Evolutionary conservation across 2,113 vertebrate genomes (phyloP).

Genomic region (Mesoclemmys tuberculata): DNA sequence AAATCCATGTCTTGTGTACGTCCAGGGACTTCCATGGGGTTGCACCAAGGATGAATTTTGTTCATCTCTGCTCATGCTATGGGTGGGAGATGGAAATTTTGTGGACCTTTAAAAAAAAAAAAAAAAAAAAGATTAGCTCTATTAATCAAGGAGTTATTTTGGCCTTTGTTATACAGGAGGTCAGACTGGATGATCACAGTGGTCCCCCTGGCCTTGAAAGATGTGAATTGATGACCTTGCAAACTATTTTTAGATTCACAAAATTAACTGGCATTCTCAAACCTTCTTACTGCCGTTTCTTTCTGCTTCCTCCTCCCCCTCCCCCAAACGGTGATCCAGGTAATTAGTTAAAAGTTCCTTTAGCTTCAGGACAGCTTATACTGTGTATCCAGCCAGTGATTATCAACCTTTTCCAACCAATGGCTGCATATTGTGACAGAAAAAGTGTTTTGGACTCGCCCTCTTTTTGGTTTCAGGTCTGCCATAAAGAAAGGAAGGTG

Average conservation of each 20-base stretch:
- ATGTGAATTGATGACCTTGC: neutral
- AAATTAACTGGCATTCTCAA: neutral
- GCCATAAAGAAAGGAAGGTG: no score
- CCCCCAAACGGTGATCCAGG: neutral
- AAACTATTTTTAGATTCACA: neutral
- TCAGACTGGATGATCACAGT: no score
- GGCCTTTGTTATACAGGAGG: no score
- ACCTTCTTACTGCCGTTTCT: neutral
- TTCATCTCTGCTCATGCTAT: neutral
- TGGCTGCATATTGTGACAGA: neutral
- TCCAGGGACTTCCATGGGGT: neutral
- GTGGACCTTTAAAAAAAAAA: no score
- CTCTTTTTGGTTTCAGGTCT: no score
- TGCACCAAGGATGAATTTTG: neutral
- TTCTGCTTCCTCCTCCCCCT: neutral
- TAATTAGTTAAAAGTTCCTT: accelerated
- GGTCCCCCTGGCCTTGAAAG: no score
- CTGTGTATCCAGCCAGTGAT: neutral
- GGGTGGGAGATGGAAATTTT: neutral
- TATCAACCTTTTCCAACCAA: neutral
- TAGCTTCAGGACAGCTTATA: neutral
- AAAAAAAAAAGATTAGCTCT: no score
- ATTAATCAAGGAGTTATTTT: no score
- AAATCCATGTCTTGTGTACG: neutral
- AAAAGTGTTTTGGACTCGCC: no score